These are phyloP conservation scores for Himalopsyche tibetana DNA, from an alignment of 2,888 invertebrate species.

Conservation along the genomic window DNA sequence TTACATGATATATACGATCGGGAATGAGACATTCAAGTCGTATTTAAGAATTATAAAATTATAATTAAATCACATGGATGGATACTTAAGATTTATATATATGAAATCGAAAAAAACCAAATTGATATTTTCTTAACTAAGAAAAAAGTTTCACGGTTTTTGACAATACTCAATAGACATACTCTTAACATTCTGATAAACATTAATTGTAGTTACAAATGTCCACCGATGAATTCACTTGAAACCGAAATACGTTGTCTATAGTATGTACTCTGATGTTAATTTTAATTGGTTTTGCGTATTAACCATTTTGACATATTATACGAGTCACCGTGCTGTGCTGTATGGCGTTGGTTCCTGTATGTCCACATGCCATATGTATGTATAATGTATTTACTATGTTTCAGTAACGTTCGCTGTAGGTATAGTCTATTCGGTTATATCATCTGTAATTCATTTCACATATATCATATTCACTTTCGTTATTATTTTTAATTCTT, in stretches of 20 bases:
- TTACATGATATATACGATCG: too few species aligned
- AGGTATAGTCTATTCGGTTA: slow-evolving; percentile 6
- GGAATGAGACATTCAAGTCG: too few species aligned
- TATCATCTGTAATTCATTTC: not conserved
- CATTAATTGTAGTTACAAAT: not conserved
- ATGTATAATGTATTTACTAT: slow-evolving; percentile 35
- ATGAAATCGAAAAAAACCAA: too few species aligned
- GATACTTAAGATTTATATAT: too few species aligned
- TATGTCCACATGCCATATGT: slow-evolving; percentile 18
- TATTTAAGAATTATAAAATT: too few species aligned
- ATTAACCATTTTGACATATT: slow-evolving; percentile 56
- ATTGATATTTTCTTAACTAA: too few species aligned
- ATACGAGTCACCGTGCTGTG: slow-evolving; percentile 39
- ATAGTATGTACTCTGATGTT: slow-evolving; percentile 41
- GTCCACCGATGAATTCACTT: slow-evolving; percentile 2
- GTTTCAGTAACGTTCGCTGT: not conserved
- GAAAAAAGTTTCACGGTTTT: too few species aligned
- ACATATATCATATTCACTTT: too few species aligned
- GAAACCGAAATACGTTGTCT: not conserved
- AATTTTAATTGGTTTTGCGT: slow-evolving; percentile 58
- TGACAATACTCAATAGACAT: too few species aligned
- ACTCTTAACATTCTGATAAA: too few species aligned
- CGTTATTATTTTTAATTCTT: too few species aligned
- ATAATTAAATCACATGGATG: too few species aligned
- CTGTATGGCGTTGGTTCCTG: not conserved